Evolutionary conservation across 2,888 invertebrate genomes (phyloP).

Genomic region (Poecilus cupreus): DNA sequence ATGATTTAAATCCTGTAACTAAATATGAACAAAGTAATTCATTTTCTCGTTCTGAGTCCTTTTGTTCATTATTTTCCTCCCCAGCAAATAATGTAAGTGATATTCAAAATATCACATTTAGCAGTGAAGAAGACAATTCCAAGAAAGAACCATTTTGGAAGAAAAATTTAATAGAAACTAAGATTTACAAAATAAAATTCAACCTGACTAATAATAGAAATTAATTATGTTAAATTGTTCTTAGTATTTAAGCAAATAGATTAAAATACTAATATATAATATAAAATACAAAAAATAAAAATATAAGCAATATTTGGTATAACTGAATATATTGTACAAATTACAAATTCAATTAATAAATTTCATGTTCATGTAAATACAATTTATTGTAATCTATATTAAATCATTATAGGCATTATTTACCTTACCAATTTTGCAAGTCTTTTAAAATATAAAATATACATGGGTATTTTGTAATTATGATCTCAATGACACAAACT

Average conservation of each 20-base stretch:
- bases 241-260: too few relatives aligned
- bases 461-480: slow-evolving; percentile 70
- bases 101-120: neutral
- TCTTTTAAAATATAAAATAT: slow-evolving; percentile 43
- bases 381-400: slow-evolving; percentile 26
- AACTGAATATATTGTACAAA: slow-evolving; percentile 23
- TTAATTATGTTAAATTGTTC: too few relatives aligned
- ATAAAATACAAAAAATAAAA: neutral
- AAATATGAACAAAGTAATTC: neutral
- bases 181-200: neutral
- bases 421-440: neutral
- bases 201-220: neutral
- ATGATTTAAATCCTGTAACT: neutral
- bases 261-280: neutral
- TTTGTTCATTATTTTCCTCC: neutral
- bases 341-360: slow-evolving; percentile 40
- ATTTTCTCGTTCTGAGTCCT: neutral
- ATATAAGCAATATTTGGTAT: slow-evolving; percentile 2
- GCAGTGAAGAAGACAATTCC: neutral
- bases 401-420: slow-evolving; percentile 7
- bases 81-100: neutral
- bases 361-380: slow-evolving; percentile 19
- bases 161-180: slow-evolving; percentile 26
- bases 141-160: neutral
- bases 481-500: slow-evolving; percentile 93